These are phyloP conservation scores for Habroteleia sp. DNA, from an alignment of 2,888 invertebrate species.

Conservation along the genomic window DNA sequence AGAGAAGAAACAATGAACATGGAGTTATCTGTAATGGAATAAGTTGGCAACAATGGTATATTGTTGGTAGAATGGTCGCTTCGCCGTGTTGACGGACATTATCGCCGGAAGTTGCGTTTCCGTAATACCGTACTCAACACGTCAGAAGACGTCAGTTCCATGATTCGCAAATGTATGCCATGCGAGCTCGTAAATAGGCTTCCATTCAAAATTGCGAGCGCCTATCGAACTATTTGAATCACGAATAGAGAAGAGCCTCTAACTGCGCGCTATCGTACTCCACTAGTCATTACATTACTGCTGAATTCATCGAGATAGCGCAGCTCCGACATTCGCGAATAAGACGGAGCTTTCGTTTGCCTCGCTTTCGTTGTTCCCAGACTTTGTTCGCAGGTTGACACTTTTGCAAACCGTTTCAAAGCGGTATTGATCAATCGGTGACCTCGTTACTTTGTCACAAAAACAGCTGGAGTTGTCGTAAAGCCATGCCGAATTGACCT, in stretches of 20 bases:
- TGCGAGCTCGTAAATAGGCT: conserved; percentile 69
- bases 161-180: conserved; percentile 78
- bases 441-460: conserved; percentile 48
- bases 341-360: conserved; percentile 28
- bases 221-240: conserved; percentile 72
- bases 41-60: conserved; percentile 81
- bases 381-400: conserved; percentile 49
- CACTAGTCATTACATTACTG: conserved; percentile 56
- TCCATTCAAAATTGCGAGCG: conserved; percentile 72
- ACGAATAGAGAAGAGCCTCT: conserved; percentile 67
- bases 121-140: conserved; percentile 73
- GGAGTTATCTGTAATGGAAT: conserved; percentile 81
- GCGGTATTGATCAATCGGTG: conserved; percentile 53
- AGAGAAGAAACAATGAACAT: conserved; percentile 68
- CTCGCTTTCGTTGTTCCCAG: conserved; percentile 36
- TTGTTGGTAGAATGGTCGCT: conserved; percentile 78
- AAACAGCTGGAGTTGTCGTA: conserved; percentile 37
- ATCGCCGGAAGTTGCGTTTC: conserved; percentile 80
- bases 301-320: conserved; percentile 60
- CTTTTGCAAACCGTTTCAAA: conserved; percentile 40
- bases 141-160: conserved; percentile 76
- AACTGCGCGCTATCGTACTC: conserved; percentile 53
- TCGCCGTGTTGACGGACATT: conserved; percentile 80
- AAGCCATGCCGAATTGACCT: conserved; percentile 24
- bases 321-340: conserved; percentile 14